A percentile compares a stretch with the other conserved stretches of the same genome.
Evolutionary conservation across 2,113 vertebrate genomes (phyloP).

Genomic region (Turdus rufiventris): DNA sequence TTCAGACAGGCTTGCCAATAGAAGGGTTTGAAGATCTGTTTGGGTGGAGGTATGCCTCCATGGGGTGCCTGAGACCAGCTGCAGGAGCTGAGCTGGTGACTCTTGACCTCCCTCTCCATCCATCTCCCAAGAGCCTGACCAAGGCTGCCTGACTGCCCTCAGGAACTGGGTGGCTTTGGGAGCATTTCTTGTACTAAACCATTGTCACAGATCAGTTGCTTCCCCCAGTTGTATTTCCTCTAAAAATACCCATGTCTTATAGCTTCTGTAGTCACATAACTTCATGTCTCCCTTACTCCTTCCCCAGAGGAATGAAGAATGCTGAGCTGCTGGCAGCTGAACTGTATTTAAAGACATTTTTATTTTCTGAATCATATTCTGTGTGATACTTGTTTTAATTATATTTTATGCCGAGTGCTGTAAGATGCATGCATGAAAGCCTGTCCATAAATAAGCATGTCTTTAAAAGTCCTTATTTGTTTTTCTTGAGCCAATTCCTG

Average conservation of each 20-base stretch:
- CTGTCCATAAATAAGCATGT: conserved; percentile 17
- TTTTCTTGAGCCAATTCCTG: neutral
- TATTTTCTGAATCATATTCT: conserved; percentile 61
- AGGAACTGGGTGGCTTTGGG: neutral
- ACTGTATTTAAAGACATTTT: conserved; percentile 32
- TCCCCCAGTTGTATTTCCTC: neutral
- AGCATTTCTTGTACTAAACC: neutral
- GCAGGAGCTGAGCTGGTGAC: neutral
- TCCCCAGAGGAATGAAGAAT: conserved; percentile 31
- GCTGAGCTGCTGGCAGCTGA: conserved; percentile 25
- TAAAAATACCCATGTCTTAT: conserved; percentile 23
- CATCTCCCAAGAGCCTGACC: neutral
- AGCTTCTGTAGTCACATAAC: conserved; percentile 23
- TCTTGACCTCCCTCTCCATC: neutral
- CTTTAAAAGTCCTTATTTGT: conserved; percentile 20
- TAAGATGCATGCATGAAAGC: conserved; percentile 29
- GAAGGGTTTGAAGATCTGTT: neutral
- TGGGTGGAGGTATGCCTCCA: neutral
- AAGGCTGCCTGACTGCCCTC: neutral
- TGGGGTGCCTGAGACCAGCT: neutral
- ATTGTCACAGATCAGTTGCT: conserved; percentile 30
- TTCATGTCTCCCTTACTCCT: neutral
- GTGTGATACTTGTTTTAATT: conserved; percentile 41
- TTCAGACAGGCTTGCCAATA: neutral
- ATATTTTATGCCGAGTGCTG: neutral